Base-by-base conservation (phyloP, 2,113 vertebrate species). In the Lipophrys pholis region DNA sequence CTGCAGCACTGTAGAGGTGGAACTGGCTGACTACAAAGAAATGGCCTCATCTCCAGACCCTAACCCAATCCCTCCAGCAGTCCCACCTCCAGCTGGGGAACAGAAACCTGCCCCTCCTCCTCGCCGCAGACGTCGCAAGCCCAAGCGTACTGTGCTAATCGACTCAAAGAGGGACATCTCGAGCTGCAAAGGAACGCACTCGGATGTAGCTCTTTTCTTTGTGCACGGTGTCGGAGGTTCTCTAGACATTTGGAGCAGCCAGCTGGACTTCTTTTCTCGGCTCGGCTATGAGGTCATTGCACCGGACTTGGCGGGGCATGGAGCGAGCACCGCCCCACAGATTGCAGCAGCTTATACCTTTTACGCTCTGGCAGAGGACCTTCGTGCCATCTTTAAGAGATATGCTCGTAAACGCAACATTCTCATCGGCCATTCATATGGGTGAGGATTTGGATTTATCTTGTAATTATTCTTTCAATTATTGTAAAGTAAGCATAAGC, bases 281-380 rank as follows among this genome's bases (percentile, higher is more conserved):
- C 86, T 98, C 76, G 98, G 98, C 6, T 99, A 99, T 0, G 97
- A 99, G 87, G 97, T 98, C 81, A 96, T 99, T 49, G 98, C 97
- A 0, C 97, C 96, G 0, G 98, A 99, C 63, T 86, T 99, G 86
- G 97, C 96, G 0, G 98, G 97, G 0, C 98, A 99, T 0, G 97
- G 98, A 1, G 94, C 93, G 80, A 99, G 98, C 88, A 95, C 93
- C 0, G 96, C 95, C 0, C 98, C 97, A 0, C 95, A 96, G 42
- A 95, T 99, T 0, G 96, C 96, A 0, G 98, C 98, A 0, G 98
- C 97, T 0, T 99, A 99, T 84, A 99, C 97, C 0, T 99, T 99
- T 87, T 98, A 96, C 0, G 97, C 97, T 0, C 89, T 99, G 70
- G 97, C 97, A 0, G 97, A 99, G 83, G 98, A 99, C 91, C 93